These are phyloP conservation scores for Phania funesta DNA, from an alignment of 2,888 invertebrate species.

Conservation along the genomic window DNA sequence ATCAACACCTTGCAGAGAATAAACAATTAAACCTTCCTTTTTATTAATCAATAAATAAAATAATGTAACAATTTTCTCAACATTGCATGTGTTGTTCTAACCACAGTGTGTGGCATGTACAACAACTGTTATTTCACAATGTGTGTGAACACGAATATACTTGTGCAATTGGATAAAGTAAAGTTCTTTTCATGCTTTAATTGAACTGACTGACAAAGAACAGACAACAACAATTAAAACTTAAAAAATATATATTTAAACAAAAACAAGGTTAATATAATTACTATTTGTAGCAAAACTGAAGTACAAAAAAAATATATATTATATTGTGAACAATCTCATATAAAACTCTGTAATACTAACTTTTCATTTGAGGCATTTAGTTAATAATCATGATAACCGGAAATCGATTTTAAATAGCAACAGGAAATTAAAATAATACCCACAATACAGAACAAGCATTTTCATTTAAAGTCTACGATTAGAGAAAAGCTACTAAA, in stretches of 20 bases:
- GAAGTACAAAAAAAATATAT: background rate
- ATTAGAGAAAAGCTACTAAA: too few species aligned
- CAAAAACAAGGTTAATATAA: constrained; percentile 51
- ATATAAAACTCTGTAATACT: background rate
- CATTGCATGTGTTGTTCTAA: background rate
- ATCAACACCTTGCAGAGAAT: too few species aligned
- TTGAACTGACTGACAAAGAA: constrained; percentile 10
- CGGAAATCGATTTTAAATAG: constrained; percentile 47
- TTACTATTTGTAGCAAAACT: constrained; percentile 2
- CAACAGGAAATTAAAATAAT: constrained; percentile 20
- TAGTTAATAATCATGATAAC: constrained; percentile 11
- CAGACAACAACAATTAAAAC: background rate
- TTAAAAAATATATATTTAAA: background rate
- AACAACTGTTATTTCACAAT: background rate
- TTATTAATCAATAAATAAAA: too few species aligned
- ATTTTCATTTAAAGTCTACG: background rate
- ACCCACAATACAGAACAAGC: background rate
- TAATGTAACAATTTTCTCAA: too few species aligned
- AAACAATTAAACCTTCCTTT: too few species aligned
- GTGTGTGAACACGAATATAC: background rate
- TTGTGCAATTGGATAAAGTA: constrained; percentile 9
- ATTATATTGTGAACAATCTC: background rate
- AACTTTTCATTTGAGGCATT: background rate
- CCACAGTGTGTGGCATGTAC: background rate
- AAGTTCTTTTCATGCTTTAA: background rate